Conservation (phyloP, 2,797 vertebrate genomes). For the Semotilus atromaculatus region DNA sequence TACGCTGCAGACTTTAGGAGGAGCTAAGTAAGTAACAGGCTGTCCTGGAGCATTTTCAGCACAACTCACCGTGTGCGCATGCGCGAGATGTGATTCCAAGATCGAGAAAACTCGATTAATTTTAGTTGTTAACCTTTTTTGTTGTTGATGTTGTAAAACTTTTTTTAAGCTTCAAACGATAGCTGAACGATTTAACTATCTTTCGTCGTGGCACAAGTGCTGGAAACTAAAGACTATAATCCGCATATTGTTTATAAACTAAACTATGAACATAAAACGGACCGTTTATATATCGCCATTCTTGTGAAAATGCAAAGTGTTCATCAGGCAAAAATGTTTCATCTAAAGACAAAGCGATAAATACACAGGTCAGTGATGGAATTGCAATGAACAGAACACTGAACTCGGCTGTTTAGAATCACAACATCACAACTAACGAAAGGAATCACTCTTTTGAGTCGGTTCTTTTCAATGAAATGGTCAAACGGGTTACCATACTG, state of each 20-base stretch:
- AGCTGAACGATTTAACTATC: not conserved
- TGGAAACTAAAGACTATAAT: not conserved
- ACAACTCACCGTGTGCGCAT: slow-evolving; percentile 37
- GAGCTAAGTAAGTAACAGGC: slow-evolving; percentile 46
- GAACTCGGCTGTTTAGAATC: not conserved
- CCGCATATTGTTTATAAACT: not conserved
- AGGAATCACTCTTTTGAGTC: not conserved
- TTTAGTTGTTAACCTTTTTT: not conserved
- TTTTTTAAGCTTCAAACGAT: not conserved
- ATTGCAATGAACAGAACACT: not conserved
- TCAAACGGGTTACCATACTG: not conserved
- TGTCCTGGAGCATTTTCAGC: slow-evolving; percentile 37
- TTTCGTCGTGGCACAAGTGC: not conserved
- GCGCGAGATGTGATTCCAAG: slow-evolving; percentile 19
- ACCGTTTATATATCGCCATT: not conserved
- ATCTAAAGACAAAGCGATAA: not conserved
- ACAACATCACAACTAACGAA: not conserved
- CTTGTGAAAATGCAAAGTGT: not conserved
- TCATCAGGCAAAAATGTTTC: no score
- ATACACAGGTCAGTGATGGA: not conserved
- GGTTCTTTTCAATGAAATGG: not conserved
- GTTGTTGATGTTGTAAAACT: not conserved
- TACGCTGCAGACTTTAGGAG: slow-evolving; percentile 19
- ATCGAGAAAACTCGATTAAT: not conserved
- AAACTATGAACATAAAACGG: not conserved